Evolutionary conservation across 2,888 invertebrate genomes (phyloP).

Genomic region (Anoplius nigerrimus): DNA sequence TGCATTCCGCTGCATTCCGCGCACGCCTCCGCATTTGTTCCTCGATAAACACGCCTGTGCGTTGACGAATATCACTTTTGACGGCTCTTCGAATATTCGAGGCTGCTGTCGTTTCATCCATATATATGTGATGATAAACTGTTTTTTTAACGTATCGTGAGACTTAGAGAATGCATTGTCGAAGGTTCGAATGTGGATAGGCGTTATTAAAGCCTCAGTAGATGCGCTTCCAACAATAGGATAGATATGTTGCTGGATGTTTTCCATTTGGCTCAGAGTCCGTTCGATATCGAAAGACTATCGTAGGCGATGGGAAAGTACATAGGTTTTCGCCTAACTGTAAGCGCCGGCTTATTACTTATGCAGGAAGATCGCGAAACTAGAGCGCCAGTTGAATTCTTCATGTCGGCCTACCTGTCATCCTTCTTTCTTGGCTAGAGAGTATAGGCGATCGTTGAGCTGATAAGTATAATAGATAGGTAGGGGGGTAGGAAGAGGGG

Average conservation of each 20-base stretch:
- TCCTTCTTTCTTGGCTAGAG: slow-evolving; percentile 30
- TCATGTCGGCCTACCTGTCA: slow-evolving; percentile 50
- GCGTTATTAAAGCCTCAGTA: no score
- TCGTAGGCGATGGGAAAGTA: slow-evolving; percentile 32
- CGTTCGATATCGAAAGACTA: not conserved
- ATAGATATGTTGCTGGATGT: no score
- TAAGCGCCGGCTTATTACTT: slow-evolving; percentile 65
- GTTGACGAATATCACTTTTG: no score
- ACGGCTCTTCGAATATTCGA: slow-evolving; percentile 15
- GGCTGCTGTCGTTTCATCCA: slow-evolving; percentile 14
- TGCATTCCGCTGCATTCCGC: no score
- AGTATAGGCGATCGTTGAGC: no score
- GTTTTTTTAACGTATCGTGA: no score
- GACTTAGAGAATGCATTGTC: no score
- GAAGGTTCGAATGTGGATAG: no score
- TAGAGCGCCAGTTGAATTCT: slow-evolving; percentile 62
- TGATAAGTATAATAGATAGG: no score
- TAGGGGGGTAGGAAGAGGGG: not conserved
- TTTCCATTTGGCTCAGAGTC: no score
- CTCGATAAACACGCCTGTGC: slow-evolving; percentile 27
- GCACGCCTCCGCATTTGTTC: slow-evolving; percentile 48
- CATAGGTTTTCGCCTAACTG: slow-evolving; percentile 55
- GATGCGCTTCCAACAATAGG: no score
- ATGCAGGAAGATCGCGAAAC: slow-evolving; percentile 58
- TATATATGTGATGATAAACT: no score